These are phyloP conservation scores for Heliocidaris erythrogramma DNA, from an alignment of 35 echinoderm and acorn worm genomes.

Conservation along the genomic window DNA sequence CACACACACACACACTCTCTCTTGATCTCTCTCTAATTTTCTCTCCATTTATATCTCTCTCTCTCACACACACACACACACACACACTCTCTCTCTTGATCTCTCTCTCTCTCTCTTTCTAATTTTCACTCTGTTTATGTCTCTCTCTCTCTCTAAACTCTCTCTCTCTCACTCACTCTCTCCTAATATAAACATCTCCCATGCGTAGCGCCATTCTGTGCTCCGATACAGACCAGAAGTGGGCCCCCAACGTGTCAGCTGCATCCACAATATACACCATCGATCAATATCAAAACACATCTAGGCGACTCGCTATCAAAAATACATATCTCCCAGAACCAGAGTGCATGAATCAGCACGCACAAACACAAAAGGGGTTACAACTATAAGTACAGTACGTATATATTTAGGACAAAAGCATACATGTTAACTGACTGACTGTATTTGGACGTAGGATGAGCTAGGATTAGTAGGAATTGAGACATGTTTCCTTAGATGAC, in stretches of 20 bases:
- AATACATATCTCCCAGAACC: background rate
- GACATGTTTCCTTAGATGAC: background rate
- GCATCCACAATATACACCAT: constrained; percentile 10
- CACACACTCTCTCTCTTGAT: too few relatives aligned
- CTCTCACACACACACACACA: too few relatives aligned
- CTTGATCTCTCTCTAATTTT: too few relatives aligned
- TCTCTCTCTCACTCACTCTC: background rate
- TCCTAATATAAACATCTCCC: background rate
- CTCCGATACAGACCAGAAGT: constrained; percentile 1
- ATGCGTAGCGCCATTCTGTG: background rate
- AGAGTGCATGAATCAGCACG: background rate
- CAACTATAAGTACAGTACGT: background rate
- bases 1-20: too few relatives aligned
- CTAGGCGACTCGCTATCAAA: constrained; percentile 15
- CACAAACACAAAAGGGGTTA: background rate
- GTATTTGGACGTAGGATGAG: too few relatives aligned
- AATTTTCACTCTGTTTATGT: too few relatives aligned
- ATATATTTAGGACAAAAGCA: background rate
- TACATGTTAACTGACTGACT: background rate
- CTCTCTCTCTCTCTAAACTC: background rate
- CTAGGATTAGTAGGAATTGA: background rate
- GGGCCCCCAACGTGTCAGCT: background rate
- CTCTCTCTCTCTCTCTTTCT: too few relatives aligned
- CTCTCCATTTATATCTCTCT: too few relatives aligned
- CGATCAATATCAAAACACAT: constrained; percentile 18